Conservation (phyloP, 2,113 vertebrate species). For the Butastur rufipennis region DNA sequence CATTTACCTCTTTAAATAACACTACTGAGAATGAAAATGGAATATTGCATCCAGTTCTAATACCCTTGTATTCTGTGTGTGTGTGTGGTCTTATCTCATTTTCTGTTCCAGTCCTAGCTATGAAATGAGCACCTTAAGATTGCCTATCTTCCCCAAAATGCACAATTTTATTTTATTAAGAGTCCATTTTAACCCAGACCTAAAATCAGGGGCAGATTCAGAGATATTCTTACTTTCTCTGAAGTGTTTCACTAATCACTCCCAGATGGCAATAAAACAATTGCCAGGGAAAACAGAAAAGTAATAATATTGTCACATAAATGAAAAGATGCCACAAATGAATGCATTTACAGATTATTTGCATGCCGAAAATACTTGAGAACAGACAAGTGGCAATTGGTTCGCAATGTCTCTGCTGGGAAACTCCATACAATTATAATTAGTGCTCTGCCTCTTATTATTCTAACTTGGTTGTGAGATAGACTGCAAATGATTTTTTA, state of each 20-base stretch:
- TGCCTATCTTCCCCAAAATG: neutral
- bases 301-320: slow-evolving; percentile 34
- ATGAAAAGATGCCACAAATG: slow-evolving; percentile 45
- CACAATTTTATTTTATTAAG: neutral
- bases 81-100: neutral
- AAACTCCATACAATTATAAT: slow-evolving; percentile 48
- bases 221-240: neutral
- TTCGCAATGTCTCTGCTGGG: slow-evolving; percentile 52
- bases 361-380: slow-evolving; percentile 16
- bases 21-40: neutral
- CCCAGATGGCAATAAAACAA: slow-evolving; percentile 34
- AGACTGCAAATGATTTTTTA: slow-evolving; percentile 53
- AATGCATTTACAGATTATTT: slow-evolving; percentile 36
- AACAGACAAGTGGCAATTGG: slow-evolving; percentile 54
- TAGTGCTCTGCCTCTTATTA: slow-evolving; percentile 22
- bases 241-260: slow-evolving; percentile 23
- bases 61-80: neutral
- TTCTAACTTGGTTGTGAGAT: slow-evolving; percentile 35
- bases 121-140: neutral
- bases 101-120: neutral
- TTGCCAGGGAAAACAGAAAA: slow-evolving; percentile 38
- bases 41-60: neutral
- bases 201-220: neutral
- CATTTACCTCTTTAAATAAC: neutral
- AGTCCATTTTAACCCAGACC: neutral